Percentiles rank a stretch among this genome's conserved stretches.
phyloP scores from a whole-genome alignment of 2,797 vertebrate species.

The Choloepus didactylus region DNA sequence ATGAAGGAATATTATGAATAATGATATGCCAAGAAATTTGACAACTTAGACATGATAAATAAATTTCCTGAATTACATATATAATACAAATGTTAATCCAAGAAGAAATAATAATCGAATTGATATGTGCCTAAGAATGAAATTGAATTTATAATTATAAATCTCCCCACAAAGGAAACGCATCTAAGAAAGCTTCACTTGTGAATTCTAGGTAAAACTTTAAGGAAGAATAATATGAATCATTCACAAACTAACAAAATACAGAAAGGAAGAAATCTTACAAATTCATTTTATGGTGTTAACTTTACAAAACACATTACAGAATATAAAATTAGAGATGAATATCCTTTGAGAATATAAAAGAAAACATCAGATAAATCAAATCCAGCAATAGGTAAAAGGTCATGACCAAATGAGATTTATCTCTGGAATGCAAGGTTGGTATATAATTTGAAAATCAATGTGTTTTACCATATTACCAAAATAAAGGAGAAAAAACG shows the following conservation, averaged over 20 bases:
- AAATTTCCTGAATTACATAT: neutral
- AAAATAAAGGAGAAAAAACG: neutral
- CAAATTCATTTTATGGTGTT: neutral
- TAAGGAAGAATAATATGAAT: neutral
- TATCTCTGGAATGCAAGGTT: neutral
- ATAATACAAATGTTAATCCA: neutral
- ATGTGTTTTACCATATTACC: neutral
- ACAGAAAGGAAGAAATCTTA: neutral
- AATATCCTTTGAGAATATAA: neutral
- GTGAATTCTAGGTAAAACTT: neutral
- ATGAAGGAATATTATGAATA: neutral
- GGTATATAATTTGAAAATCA: conserved; percentile 8
- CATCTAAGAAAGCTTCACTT: neutral
- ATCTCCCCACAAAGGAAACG: neutral
- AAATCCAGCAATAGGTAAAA: neutral
- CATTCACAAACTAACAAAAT: neutral
- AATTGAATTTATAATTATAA: neutral
- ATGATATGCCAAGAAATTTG: neutral
- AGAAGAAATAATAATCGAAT: conserved; percentile 11
- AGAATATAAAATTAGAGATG: neutral
- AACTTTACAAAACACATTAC: neutral
- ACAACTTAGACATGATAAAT: neutral
- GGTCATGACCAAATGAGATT: neutral
- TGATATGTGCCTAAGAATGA: neutral
- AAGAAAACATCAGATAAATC: conserved; percentile 10